These are phyloP conservation scores for Pterois miles DNA, from an alignment of 2,797 vertebrate species.

Conservation along the genomic window DNA sequence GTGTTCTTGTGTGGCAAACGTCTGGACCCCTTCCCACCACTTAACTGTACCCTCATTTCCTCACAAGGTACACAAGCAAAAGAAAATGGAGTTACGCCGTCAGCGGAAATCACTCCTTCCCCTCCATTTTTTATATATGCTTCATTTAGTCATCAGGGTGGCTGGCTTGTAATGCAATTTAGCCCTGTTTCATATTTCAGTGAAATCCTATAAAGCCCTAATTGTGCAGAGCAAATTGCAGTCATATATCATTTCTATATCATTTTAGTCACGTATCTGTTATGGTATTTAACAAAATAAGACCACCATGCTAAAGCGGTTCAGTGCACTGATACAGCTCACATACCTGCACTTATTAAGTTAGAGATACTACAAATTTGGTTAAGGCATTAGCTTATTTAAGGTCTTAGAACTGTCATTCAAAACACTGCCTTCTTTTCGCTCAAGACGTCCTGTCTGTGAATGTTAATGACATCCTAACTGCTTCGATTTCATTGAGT, in stretches of 20 bases:
- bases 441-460: constrained; percentile 22
- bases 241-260: constrained; percentile 63
- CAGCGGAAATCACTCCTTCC: constrained; percentile 52
- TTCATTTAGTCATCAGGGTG: constrained; percentile 73
- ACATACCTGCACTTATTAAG: constrained; percentile 67
- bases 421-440: constrained; percentile 34
- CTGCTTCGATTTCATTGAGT: not conserved
- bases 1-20: constrained; percentile 37
- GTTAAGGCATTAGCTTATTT: constrained; percentile 70
- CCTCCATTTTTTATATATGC: constrained; percentile 45
- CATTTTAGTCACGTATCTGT: constrained; percentile 51
- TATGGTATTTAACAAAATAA: constrained; percentile 39
- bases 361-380: constrained; percentile 55
- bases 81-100: constrained; percentile 39
- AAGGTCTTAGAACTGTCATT: constrained; percentile 58
- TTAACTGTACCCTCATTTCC: constrained; percentile 70
- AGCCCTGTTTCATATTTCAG: constrained; percentile 64
- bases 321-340: constrained; percentile 11
- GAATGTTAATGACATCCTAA: constrained; percentile 14
- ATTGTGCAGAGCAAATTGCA: constrained; percentile 63
- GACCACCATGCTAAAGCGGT: constrained; percentile 33
- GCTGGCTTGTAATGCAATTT: constrained; percentile 46
- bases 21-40: constrained; percentile 53
- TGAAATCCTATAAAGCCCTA: constrained; percentile 48
- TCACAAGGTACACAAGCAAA: constrained; percentile 50